A percentile compares a stretch with the other conserved stretches of the same genome.
Conservation (phyloP, 2,888 invertebrate genomes). For the Melipona beecheii region DNA sequence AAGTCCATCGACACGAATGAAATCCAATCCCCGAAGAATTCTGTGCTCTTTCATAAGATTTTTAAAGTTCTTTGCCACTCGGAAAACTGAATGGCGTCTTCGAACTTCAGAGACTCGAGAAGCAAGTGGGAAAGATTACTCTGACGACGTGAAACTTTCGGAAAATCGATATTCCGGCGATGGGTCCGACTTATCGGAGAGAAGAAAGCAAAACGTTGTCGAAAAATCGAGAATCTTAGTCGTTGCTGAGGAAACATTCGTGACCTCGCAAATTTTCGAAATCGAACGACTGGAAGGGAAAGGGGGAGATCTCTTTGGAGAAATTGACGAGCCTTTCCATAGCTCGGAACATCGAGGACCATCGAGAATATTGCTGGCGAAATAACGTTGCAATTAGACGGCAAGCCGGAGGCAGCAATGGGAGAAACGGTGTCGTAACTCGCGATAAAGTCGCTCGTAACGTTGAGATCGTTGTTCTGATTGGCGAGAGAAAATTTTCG, state of each 20-base stretch:
- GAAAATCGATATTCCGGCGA: not conserved
- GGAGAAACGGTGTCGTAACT: slow-evolving; percentile 47
- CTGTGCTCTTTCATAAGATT: slow-evolving; percentile 11
- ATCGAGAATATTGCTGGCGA: slow-evolving; percentile 40
- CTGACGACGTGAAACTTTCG: not conserved
- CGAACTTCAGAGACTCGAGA: slow-evolving; percentile 10
- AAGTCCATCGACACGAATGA: not conserved
- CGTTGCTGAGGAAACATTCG: not conserved
- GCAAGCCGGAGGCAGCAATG: slow-evolving; percentile 18
- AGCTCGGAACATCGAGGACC: slow-evolving; percentile 11
- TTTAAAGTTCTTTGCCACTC: not conserved
- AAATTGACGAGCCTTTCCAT: not conserved
- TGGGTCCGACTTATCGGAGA: not conserved
- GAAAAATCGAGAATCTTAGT: not conserved
- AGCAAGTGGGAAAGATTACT: not conserved
- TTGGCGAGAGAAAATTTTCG: slow-evolving; percentile 45
- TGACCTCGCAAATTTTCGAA: not conserved
- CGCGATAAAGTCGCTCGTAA: slow-evolving; percentile 47
- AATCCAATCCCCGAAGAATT: slow-evolving; percentile 8
- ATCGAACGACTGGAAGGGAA: not conserved
- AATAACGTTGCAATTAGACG: slow-evolving; percentile 46
- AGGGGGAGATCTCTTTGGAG: not conserved
- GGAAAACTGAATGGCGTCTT: too few species aligned
- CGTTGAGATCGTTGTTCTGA: slow-evolving; percentile 44
- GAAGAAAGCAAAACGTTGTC: not conserved